phyloP scores from a whole-genome alignment of 2,888 invertebrate species.

The Oscheius sp. region DNA sequence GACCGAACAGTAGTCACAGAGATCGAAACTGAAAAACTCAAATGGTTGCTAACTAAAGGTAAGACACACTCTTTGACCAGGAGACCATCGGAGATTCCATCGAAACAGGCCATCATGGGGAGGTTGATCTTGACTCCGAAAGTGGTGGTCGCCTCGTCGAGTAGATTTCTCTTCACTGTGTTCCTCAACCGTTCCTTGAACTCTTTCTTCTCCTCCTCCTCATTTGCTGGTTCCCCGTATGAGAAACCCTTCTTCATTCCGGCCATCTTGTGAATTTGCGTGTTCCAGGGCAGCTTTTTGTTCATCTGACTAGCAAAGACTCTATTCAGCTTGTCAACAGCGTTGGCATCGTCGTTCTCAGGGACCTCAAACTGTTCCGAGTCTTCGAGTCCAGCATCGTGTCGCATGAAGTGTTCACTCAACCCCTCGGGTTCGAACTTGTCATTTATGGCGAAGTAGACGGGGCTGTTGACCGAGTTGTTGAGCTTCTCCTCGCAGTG shows the following conservation, averaged over 20 bases:
- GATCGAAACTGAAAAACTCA: slow-evolving; percentile 12
- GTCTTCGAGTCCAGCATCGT: slow-evolving; percentile 19
- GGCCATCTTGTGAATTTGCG: slow-evolving; percentile 3
- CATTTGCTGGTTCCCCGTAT: not conserved
- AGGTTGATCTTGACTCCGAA: slow-evolving; percentile 3
- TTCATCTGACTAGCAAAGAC: slow-evolving; percentile 21
- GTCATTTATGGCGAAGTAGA: no score
- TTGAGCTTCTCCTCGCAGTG: not conserved
- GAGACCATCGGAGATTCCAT: slow-evolving; percentile 9
- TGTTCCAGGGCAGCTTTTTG: slow-evolving; percentile 18
- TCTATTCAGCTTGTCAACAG: not conserved
- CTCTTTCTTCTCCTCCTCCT: not conserved
- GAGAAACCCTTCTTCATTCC: not conserved
- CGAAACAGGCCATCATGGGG: slow-evolving; percentile 13
- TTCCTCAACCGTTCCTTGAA: not conserved
- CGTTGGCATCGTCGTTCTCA: not conserved
- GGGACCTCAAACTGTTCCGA: not conserved
- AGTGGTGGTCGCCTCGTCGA: not conserved
- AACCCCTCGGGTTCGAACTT: no score
- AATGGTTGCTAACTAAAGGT: not conserved
- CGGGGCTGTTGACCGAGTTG: not conserved
- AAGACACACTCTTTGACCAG: slow-evolving; percentile 16
- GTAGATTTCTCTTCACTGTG: not conserved
- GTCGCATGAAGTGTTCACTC: not conserved
- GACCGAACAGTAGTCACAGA: not conserved